A percentile compares a stretch with the other conserved stretches of the same genome.
phyloP scores from a whole-genome alignment of 92 coral and sea anemone species.

The Siderastrea radians region DNA sequence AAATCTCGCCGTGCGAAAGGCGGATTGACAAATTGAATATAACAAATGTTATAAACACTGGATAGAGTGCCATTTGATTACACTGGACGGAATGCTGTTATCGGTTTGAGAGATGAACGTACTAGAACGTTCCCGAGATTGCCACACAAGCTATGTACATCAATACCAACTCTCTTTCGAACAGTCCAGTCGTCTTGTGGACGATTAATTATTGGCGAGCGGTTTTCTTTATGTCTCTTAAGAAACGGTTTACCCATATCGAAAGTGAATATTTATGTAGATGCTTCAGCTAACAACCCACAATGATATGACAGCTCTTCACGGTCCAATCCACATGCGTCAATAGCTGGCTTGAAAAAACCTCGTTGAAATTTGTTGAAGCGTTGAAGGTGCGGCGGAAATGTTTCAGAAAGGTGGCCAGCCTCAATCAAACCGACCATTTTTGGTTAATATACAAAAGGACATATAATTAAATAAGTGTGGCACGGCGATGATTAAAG shows the following conservation, averaged over 20 bases:
- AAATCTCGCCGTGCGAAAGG: slow-evolving; percentile 18
- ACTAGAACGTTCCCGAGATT: neutral
- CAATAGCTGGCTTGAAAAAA: slow-evolving; percentile 16
- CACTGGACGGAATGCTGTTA: slow-evolving; percentile 26
- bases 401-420: neutral
- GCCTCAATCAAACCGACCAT: neutral
- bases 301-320: slow-evolving; percentile 48
- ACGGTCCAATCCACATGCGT: slow-evolving; percentile 55
- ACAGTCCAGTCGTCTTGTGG: slow-evolving; percentile 48
- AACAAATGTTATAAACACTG: slow-evolving; percentile 22
- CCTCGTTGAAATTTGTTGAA: slow-evolving; percentile 13
- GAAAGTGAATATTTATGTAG: slow-evolving; percentile 43
- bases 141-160: slow-evolving; percentile 15
- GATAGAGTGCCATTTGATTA: slow-evolving; percentile 19
- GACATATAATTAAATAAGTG: neutral
- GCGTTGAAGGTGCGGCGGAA: slow-evolving; percentile 30
- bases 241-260: slow-evolving; percentile 34
- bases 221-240: slow-evolving; percentile 29
- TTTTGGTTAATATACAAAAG: neutral
- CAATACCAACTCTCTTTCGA: slow-evolving; percentile 48
- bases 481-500: neutral
- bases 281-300: slow-evolving; percentile 21
- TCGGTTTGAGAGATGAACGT: slow-evolving; percentile 2
- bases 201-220: slow-evolving; percentile 27
- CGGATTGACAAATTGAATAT: slow-evolving; percentile 25